Percentiles rank a stretch among this genome's conserved stretches.
phyloP scores from a whole-genome alignment of 2,797 vertebrate species.

The Kryptopterus vitreolus region DNA sequence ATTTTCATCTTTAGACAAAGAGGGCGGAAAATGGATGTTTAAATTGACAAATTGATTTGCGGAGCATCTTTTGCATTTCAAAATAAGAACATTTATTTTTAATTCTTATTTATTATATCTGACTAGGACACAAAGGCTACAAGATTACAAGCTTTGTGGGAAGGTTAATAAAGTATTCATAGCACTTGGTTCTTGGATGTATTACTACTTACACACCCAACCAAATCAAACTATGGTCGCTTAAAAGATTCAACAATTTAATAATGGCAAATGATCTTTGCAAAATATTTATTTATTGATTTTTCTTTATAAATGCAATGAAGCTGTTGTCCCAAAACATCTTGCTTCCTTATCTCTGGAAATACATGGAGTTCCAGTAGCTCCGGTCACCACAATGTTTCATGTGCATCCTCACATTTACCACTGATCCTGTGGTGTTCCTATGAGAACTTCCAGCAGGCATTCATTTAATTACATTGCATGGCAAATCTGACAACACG shows the following conservation, averaged over 20 bases:
- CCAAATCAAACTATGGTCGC: conserved; percentile 65
- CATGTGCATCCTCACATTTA: conserved; percentile 53
- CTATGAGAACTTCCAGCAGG: not conserved
- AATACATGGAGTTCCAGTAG: conserved; percentile 70
- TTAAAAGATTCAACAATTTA: conserved; percentile 70
- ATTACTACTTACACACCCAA: conserved; percentile 63
- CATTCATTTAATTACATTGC: not conserved
- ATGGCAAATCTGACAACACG: not conserved
- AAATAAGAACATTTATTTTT: not conserved
- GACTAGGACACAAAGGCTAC: conserved; percentile 58
- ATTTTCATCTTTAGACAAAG: not conserved
- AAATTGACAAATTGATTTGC: conserved; percentile 42
- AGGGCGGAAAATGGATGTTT: conserved; percentile 44
- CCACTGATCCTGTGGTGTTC: conserved; percentile 11
- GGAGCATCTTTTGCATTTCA: conserved; percentile 47
- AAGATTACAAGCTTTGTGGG: conserved; percentile 78
- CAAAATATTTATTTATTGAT: too few species aligned
- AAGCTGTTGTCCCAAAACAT: conserved; percentile 54
- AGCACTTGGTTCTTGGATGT: conserved; percentile 71
- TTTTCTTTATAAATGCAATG: too few species aligned
- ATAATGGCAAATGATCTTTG: too few species aligned
- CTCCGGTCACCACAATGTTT: conserved; percentile 62
- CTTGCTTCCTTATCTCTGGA: conserved; percentile 58
- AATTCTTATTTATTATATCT: conserved; percentile 59
- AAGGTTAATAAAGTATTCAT: conserved; percentile 76